Percentiles rank a stretch among this genome's conserved stretches.
phyloP scores from a whole-genome alignment of 2,888 invertebrate species.

The Luperina nickerlii region DNA sequence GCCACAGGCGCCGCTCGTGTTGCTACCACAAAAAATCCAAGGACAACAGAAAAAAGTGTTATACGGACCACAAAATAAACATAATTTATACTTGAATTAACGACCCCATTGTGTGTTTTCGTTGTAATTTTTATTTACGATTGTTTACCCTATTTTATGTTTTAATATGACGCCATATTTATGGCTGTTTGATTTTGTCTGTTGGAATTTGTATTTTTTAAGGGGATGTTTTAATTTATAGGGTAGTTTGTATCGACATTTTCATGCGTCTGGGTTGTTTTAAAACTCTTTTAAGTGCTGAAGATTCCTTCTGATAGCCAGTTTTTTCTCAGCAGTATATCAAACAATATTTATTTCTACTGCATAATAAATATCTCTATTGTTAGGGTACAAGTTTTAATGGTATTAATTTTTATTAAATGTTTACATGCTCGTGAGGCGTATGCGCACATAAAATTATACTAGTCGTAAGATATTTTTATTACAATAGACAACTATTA shows the following conservation, averaged over 20 bases:
- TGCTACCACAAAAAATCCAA: slow-evolving; percentile 82
- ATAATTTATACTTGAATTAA: slow-evolving; percentile 89
- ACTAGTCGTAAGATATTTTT: slow-evolving; percentile 29
- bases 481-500: slow-evolving; percentile 19
- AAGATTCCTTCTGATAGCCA: slow-evolving; percentile 49
- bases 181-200: slow-evolving; percentile 80
- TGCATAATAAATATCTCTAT: slow-evolving; percentile 61
- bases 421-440: slow-evolving; percentile 16
- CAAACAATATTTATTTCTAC: slow-evolving; percentile 56
- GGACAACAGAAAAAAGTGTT: slow-evolving; percentile 85
- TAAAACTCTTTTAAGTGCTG: slow-evolving; percentile 59
- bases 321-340: slow-evolving; percentile 49
- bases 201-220: slow-evolving; percentile 78
- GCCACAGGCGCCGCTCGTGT: slow-evolving; percentile 85
- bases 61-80: slow-evolving; percentile 86
- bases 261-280: slow-evolving; percentile 75
- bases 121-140: slow-evolving; percentile 89
- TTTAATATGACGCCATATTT: slow-evolving; percentile 88
- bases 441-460: slow-evolving; percentile 27
- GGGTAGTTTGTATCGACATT: slow-evolving; percentile 78
- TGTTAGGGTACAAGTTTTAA: slow-evolving; percentile 45
- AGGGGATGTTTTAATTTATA: slow-evolving; percentile 83
- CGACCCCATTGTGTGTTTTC: slow-evolving; percentile 86
- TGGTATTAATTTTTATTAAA: slow-evolving; percentile 25
- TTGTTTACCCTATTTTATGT: slow-evolving; percentile 90